A percentile compares a stretch with the other conserved stretches of the same genome.
Conservation (phyloP, 2,797 vertebrate species). For the Prunella strophiata region DNA sequence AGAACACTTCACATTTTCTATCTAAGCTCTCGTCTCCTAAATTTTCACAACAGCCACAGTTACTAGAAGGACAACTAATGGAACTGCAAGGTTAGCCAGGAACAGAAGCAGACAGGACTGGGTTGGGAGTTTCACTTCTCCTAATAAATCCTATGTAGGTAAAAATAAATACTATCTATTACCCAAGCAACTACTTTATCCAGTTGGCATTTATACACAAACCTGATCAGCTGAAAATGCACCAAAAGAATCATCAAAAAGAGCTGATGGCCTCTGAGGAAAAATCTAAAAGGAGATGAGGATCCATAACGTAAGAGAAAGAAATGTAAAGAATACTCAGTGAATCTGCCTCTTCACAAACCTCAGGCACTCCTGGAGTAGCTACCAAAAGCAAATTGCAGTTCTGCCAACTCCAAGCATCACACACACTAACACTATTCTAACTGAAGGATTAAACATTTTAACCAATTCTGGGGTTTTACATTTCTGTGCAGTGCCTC, state of each 20-base stretch:
- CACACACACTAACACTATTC: background rate
- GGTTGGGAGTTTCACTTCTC: background rate
- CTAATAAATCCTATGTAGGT: background rate
- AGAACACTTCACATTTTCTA: background rate
- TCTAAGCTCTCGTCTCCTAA: background rate
- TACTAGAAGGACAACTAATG: conserved; percentile 1
- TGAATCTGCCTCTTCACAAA: background rate
- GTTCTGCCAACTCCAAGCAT: background rate
- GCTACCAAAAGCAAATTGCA: background rate
- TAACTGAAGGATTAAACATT: background rate
- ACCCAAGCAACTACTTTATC: conserved; percentile 27
- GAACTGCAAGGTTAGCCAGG: background rate
- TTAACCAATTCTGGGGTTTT: background rate
- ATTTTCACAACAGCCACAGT: background rate
- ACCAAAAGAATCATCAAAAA: conserved; percentile 86
- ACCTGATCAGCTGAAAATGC: conserved; percentile 86
- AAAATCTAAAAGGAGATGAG: conserved; percentile 80
- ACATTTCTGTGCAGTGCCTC: background rate
- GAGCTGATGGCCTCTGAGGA: conserved; percentile 74
- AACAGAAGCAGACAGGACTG: background rate
- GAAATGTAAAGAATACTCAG: background rate
- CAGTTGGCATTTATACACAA: conserved; percentile 72
- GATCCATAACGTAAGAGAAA: conserved; percentile 51
- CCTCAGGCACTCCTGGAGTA: background rate
- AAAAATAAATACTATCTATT: conserved; percentile 15